phyloP scores from a whole-genome alignment of 2,888 invertebrate genomes.

The Cataglyphis albicans region DNA sequence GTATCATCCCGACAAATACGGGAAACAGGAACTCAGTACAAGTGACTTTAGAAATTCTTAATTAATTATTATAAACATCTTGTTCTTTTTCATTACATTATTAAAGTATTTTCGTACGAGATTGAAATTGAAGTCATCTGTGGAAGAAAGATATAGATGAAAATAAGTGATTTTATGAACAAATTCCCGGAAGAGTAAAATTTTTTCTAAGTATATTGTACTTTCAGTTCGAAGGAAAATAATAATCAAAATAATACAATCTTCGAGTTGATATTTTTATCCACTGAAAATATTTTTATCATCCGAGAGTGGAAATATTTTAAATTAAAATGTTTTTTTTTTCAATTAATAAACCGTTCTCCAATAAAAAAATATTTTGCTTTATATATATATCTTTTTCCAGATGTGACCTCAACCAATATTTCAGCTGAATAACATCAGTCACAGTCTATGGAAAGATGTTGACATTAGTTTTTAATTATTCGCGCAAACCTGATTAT shows the following conservation, averaged over 20 bases:
- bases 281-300: neutral
- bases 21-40: neutral
- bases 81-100: neutral
- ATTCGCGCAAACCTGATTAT: neutral
- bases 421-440: neutral
- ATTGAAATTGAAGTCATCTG: neutral
- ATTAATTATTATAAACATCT: neutral
- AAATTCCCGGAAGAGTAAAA: neutral
- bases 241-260: neutral
- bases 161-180: neutral
- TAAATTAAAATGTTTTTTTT: neutral
- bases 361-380: neutral
- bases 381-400: neutral
- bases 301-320: neutral
- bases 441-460: neutral
- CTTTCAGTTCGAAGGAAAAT: neutral
- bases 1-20: neutral
- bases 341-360: neutral
- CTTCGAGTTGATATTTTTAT: neutral
- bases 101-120: neutral
- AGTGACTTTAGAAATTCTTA: constrained; percentile 11
- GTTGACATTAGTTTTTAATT: neutral
- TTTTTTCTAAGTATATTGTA: neutral
- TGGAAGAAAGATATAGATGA: neutral
- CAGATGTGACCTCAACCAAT: neutral